Evolutionary conservation across 2,888 invertebrate genomes (phyloP).

Genomic region (Hydriomena furcata): DNA sequence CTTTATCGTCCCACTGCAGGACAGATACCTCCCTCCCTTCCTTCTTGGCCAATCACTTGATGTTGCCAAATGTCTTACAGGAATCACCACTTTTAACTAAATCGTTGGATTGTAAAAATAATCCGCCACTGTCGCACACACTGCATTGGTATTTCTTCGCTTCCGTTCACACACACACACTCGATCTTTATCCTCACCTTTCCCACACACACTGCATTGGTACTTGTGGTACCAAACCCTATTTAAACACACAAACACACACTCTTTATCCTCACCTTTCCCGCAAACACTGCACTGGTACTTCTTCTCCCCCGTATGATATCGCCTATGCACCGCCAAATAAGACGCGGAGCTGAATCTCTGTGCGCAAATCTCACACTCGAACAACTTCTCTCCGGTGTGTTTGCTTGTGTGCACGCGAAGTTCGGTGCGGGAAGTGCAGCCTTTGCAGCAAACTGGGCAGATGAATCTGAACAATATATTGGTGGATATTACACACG

Average conservation of each 20-base stretch:
- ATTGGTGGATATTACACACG: too few relatives aligned
- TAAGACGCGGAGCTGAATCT: conserved; percentile 73
- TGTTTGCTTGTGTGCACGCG: conserved; percentile 70
- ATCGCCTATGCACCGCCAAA: conserved; percentile 70
- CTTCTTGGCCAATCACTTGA: too few relatives aligned
- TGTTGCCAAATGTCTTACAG: too few relatives aligned
- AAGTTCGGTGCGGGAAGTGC: conserved; percentile 72
- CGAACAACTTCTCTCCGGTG: conserved; percentile 74
- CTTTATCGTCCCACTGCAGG: too few relatives aligned
- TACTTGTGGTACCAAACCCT: too few relatives aligned
- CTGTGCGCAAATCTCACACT: conserved; percentile 65
- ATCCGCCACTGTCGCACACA: too few relatives aligned
- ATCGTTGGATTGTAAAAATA: too few relatives aligned
- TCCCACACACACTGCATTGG: conserved; percentile 65
- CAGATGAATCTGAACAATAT: conserved; percentile 68
- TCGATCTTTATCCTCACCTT: too few relatives aligned
- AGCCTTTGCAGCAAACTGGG: conserved; percentile 72
- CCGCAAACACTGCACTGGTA: conserved; percentile 66
- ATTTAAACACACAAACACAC: too few relatives aligned
- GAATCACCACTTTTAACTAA: too few relatives aligned
- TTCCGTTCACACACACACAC: too few relatives aligned
- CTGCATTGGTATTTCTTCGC: conserved; percentile 63
- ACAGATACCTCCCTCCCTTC: too few relatives aligned
- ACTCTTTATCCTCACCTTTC: conserved; percentile 69
- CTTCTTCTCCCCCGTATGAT: conserved; percentile 67